Conservation (phyloP, 2,888 invertebrate species). For the Stenolophus ochropezus region DNA sequence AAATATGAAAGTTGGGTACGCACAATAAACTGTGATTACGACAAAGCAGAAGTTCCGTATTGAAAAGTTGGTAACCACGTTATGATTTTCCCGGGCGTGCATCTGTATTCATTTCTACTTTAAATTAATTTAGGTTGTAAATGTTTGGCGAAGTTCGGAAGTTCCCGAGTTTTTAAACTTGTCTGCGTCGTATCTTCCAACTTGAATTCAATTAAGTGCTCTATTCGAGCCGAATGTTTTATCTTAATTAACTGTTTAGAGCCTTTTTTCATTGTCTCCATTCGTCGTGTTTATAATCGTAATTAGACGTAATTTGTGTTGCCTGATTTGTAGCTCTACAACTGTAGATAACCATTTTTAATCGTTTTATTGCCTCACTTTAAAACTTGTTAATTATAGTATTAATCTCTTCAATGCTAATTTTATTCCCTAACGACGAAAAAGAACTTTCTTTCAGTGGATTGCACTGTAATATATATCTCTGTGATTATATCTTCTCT, state of each 20-base stretch:
- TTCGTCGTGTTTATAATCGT: slow-evolving; percentile 50
- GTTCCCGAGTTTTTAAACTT: slow-evolving; percentile 32
- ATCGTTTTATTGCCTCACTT: slow-evolving; percentile 27
- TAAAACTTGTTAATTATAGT: neutral
- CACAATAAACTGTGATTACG: neutral
- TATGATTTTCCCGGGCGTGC: slow-evolving; percentile 11
- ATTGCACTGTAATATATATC: too few species aligned
- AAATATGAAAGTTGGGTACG: neutral
- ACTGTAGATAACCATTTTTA: slow-evolving; percentile 20
- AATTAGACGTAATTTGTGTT: slow-evolving; percentile 52
- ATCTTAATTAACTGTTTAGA: slow-evolving; percentile 65
- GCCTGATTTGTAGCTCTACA: slow-evolving; percentile 37
- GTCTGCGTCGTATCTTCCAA: slow-evolving; percentile 43
- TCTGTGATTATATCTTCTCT: too few species aligned
- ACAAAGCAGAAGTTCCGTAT: slow-evolving; percentile 22
- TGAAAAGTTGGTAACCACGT: slow-evolving; percentile 21
- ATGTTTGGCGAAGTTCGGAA: slow-evolving; percentile 43
- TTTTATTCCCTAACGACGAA: neutral
- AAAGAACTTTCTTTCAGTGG: neutral
- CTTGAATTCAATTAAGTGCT: slow-evolving; percentile 54
- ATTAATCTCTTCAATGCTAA: neutral
- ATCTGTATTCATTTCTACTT: slow-evolving; percentile 39
- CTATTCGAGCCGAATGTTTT: slow-evolving; percentile 63
- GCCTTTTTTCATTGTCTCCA: slow-evolving; percentile 46
- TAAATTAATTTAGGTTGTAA: slow-evolving; percentile 54